Evolutionary conservation across 2,797 vertebrate species (phyloP), one percentile per base, ranked within the genome.

Genomic region (Coreius guichenoti): DNA sequence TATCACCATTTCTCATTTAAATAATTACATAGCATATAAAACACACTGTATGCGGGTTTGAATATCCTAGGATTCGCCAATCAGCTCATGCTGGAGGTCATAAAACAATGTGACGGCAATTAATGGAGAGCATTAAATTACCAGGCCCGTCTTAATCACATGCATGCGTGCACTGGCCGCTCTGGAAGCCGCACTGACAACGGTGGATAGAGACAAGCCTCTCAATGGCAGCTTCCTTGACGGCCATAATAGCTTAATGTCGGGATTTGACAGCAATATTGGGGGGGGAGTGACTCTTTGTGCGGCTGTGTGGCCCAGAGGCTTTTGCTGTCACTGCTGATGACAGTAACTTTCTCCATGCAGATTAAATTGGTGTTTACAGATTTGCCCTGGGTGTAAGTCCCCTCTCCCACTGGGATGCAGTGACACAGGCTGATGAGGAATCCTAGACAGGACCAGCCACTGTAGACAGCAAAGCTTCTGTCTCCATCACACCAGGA

Each of bases 291-390:
- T 93, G 91, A 94, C 93, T 96, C 93, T 93, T 95, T 94, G 93
- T 92, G 91, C 91, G 89, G 92, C 91, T 94, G 94, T 91, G 90
- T 95, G 93, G 96, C 96, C 96, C 94, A 93, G 88, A 96, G 96
- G 96, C 94, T 95, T 96, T 94, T 93, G 93, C 96, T 97, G 96
- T 97, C 96, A 93, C 91, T 93, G 92, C 93, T 94, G 93, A 96
- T 96, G 95, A 97, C 94, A 96, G 95, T 96, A 95, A 96, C 94
- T 96, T 97, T 97, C 94, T 95, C 94, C 95, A 96, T 97, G 96
- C 96, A 98, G 96, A 98, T 97, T 96, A 97, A 97, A 96, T 96
- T 97, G 94, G 95, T 97, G 96, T 97, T 97, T 98, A 97, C 96
- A 97, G 96, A 97, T 96, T 96, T 97, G 95, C 96, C 95, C 95